phyloP scores from a whole-genome alignment of 2,113 vertebrate genomes.

The Ictidomys tridecemlineatus region DNA sequence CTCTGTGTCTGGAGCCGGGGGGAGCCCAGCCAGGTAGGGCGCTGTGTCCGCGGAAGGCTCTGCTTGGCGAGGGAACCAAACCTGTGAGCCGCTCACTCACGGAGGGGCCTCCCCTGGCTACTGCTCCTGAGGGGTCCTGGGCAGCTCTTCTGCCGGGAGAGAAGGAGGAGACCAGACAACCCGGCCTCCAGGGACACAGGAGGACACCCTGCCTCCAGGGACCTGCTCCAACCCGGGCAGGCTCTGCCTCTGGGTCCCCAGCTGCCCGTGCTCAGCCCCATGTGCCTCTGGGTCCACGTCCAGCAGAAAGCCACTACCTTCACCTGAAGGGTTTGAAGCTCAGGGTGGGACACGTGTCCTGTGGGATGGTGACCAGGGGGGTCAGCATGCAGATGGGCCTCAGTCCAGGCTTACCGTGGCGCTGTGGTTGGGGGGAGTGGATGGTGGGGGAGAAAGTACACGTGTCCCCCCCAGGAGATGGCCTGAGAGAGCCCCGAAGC shows the following conservation, averaged over 20 bases:
- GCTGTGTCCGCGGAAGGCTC: background rate
- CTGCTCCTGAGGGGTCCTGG: background rate
- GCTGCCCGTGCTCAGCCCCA: background rate
- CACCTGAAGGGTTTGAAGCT: too few relatives aligned
- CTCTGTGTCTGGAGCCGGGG: too few relatives aligned
- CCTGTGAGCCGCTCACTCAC: background rate
- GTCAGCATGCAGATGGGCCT: background rate
- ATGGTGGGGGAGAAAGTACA: background rate
- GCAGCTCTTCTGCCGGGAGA: too few relatives aligned
- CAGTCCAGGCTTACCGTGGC: too few relatives aligned
- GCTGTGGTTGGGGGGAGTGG: rapidly evolving
- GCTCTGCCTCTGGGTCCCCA: background rate
- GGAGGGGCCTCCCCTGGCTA: rapidly evolving
- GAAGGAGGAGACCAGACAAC: too few relatives aligned
- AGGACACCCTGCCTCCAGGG: background rate
- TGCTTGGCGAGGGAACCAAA: rapidly evolving
- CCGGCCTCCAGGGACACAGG: too few relatives aligned
- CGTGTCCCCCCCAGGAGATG: rapidly evolving
- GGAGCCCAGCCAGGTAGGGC: background rate
- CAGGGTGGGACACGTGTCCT: too few relatives aligned
- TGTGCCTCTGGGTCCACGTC: background rate
- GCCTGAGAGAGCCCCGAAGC: rapidly evolving
- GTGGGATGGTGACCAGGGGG: background rate
- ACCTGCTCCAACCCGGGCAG: background rate
- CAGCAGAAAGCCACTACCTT: too few relatives aligned